Base-by-base conservation (phyloP, 2,888 invertebrate species). In the Ischnus inquisitorius region DNA sequence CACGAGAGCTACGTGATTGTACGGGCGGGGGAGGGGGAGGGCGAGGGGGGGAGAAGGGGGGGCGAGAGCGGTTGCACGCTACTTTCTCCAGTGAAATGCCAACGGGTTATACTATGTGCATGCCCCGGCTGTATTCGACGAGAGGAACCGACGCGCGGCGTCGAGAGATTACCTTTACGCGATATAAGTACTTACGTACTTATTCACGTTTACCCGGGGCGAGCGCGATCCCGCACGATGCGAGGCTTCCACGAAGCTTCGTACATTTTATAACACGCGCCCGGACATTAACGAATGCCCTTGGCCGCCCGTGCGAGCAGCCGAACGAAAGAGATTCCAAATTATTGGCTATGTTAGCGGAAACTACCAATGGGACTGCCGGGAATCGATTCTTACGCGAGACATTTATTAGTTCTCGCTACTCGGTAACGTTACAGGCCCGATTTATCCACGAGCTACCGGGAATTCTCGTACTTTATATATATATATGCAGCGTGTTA, bases 41-140 rank as follows among this genome's bases (percentile, higher is more conserved):
- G 19, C 8, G 39, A 57, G 74, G 65, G 39, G 43, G 60, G 67
- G 51, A 22, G 62, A 69, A 48, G 68, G 46, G 25, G 75, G 14
- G 34, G 82, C 82, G 85, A 85, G 88, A 87, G 88, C 87, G 86
- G 87, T 87, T 89, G 74, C 74, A 64, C 74, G 88, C 90, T 90
- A 92, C 92, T 92, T 92, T 92, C 92, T 91, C 92, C 90, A 89
- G 91, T 90, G 91, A 92, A 92, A 92, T 91, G 91, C 91, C 91
- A 90, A 90, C 90, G 89, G 89, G 91, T 91, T 78, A 80, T 77
- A 69, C 39, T 71, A 69, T 64, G 69, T 72, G 41, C 25, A 41
- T 43, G 43, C 64, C 51, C 68, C 34, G 60, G 64, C 25, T 41
- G 62, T 48, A 25, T 57, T 54, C 68, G 62, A 43, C 54, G 69